phyloP scores from a whole-genome alignment of 2,113 vertebrate species.

The Actinemys pallida region DNA sequence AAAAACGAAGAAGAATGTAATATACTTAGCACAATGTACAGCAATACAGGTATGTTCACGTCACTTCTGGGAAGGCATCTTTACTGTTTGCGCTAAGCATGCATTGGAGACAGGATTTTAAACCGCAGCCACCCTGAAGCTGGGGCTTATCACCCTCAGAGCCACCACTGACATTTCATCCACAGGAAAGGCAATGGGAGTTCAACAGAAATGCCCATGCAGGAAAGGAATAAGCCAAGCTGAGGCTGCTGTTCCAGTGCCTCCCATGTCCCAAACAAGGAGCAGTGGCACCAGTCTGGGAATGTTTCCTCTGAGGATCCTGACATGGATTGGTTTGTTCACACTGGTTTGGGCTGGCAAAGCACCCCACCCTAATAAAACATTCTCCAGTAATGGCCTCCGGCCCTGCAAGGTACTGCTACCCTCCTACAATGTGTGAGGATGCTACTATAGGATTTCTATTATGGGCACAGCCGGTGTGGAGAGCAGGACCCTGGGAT shows the following conservation, averaged over 20 bases:
- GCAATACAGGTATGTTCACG: rapidly evolving
- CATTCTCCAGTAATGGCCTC: no score
- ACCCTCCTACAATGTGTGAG: no score
- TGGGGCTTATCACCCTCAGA: background rate
- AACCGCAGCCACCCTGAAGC: background rate
- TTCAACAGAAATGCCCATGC: background rate
- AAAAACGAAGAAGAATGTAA: rapidly evolving
- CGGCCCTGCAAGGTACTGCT: no score
- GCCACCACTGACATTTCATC: background rate
- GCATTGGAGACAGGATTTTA: background rate
- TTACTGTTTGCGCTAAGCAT: background rate
- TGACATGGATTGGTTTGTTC: background rate
- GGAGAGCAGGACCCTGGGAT: no score
- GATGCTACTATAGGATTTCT: no score
- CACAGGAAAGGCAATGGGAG: background rate
- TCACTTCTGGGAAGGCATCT: rapidly evolving
- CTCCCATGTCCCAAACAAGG: background rate
- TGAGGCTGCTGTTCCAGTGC: background rate
- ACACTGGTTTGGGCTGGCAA: background rate
- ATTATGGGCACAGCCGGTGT: no score
- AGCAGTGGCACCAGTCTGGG: background rate
- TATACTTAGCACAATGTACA: rapidly evolving
- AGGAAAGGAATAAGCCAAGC: background rate
- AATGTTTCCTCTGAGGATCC: background rate
- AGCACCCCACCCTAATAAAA: no score